phyloP scores from a whole-genome alignment of 2,113 vertebrate genomes.

The Pedetes capensis region DNA sequence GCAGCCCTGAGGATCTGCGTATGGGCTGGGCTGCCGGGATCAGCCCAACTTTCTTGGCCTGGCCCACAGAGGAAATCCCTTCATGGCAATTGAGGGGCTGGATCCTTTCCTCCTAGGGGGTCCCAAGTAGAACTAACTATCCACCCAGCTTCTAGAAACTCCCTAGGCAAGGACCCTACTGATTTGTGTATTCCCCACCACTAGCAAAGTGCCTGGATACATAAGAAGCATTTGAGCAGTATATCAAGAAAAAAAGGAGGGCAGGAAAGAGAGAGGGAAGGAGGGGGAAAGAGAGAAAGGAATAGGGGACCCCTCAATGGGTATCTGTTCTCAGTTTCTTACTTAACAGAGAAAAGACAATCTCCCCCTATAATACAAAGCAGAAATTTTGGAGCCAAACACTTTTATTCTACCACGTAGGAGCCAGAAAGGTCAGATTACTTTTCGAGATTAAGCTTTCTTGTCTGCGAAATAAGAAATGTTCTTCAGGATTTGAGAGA shows the following conservation, averaged over 20 bases:
- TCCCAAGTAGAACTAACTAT: neutral
- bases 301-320: neutral
- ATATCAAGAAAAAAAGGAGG: neutral
- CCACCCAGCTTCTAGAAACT: neutral
- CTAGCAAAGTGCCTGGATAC: neutral
- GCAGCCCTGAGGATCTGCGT: neutral
- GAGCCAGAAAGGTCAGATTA: neutral
- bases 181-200: neutral
- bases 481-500: neutral
- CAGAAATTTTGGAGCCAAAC: neutral
- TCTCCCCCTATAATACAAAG: accelerated
- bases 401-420: neutral
- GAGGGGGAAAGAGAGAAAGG: too few relatives aligned
- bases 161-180: neutral
- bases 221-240: neutral
- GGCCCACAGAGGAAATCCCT: too few relatives aligned
- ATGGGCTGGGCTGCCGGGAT: neutral
- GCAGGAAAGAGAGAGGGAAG: neutral
- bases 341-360: neutral
- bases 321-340: neutral
- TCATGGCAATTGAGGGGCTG: neutral
- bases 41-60: neutral
- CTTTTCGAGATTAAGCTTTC: neutral
- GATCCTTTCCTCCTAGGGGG: neutral
- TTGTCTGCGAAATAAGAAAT: neutral